Evolutionary conservation across 2,113 vertebrate species (phyloP).

Genomic region (Onychostoma macrolepis): DNA sequence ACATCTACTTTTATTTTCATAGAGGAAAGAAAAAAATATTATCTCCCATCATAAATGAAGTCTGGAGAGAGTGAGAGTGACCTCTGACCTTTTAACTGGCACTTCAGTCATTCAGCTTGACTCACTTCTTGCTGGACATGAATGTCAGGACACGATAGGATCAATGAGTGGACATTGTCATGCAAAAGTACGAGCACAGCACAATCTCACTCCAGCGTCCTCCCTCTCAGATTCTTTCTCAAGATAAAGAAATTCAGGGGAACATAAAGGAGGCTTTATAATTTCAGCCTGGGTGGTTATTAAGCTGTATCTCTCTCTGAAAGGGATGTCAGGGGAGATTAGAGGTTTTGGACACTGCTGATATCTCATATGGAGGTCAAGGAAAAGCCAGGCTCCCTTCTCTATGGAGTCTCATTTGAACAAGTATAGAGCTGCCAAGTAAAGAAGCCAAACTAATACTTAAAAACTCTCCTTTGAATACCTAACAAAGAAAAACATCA

Average conservation of each 20-base stretch:
- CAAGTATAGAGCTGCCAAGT: background rate
- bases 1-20: background rate
- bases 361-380: conserved; percentile 8
- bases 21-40: background rate
- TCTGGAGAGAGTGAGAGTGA: conserved; percentile 25
- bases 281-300: conserved; percentile 15
- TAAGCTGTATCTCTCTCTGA: conserved; percentile 16
- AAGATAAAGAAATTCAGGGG: conserved; percentile 26
- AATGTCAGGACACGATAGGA: background rate
- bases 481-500: background rate
- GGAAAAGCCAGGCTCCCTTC: background rate
- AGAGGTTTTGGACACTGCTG: background rate
- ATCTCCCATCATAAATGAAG: conserved; percentile 18
- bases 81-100: conserved; percentile 32
- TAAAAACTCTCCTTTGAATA: background rate
- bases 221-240: conserved; percentile 26
- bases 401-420: background rate
- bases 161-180: conserved; percentile 24
- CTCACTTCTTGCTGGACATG: conserved; percentile 20
- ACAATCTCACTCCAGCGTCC: background rate
- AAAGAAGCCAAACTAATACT: background rate
- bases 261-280: conserved; percentile 34
- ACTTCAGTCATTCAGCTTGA: conserved; percentile 16
- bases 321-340: conserved; percentile 6
- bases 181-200: conserved; percentile 20